Evolutionary conservation across 2,797 vertebrate genomes (phyloP), one percentile per base, ranked within the genome.

Genomic region (Taeniopygia guttata): DNA sequence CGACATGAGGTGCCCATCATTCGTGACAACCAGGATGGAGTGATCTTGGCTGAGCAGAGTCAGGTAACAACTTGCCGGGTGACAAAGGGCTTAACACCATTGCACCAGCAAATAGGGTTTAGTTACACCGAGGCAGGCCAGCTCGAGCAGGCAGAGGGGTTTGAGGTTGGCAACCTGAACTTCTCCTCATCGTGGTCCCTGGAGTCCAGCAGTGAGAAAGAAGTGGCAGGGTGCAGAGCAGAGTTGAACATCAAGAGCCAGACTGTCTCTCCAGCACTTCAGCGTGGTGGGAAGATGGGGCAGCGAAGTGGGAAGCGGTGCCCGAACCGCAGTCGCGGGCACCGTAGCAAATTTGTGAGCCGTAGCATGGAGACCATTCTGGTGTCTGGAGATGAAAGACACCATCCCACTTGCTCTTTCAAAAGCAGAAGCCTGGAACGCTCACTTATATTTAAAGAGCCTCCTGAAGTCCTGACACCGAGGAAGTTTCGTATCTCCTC

Each of bases 131-230:
- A 92, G 96, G 92, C 94, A 78, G 95, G 96, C 76, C 95, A 95
- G 63, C 77, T 94, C 23, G 89, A 96, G 76, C 63, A 83, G 62
- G 92, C 87, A 26, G 74, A 75, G 75, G 96, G 89, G 92, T 96
- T 95, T 55, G 95, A 97, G 81, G 89, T 91, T 82, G 93, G 94
- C 86, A 96, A 97, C 80, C 45, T 90, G 75, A 97, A 97, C 59
- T 82, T 94, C 77, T 94, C 95, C 45, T 79, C 97, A n/a, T 87
- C 97, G 5, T 96, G 98, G 97, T 98, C 98, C 23, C 80, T 96
- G 68, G 96, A 91, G 26, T 98, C 98, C 9, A 98, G 98, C 96
- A 98, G 97, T 66, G 98, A 99, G 77, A 97, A 97, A 87, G 98
- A 98, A 10, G 69, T 97, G 52, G 45, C 92, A 95, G 95, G 93